These are phyloP conservation scores for Tetramorium alpestre DNA, from an alignment of 1,140 invertebrate species.

Conservation along the genomic window DNA sequence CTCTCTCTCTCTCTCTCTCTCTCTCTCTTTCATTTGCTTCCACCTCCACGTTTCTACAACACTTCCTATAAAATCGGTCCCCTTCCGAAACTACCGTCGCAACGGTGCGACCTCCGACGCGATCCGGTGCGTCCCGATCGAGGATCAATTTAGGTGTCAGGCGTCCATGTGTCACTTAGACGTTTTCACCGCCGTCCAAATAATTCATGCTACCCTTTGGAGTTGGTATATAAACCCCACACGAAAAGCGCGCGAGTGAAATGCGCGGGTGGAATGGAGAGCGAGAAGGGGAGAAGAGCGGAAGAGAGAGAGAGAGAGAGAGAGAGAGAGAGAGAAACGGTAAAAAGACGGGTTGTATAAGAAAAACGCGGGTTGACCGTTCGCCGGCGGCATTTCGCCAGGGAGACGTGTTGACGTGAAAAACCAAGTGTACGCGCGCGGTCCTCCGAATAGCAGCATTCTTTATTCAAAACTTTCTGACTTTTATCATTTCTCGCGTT, in stretches of 20 bases:
- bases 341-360: constrained; percentile 67
- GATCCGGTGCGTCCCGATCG: constrained; percentile 75
- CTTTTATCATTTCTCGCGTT: constrained; percentile 70
- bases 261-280: constrained; percentile 32
- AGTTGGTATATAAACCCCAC: constrained; percentile 66
- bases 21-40: neutral
- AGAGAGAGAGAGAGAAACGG: constrained; percentile 58
- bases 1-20: neutral
- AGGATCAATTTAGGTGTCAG: constrained; percentile 84
- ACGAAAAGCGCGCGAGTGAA: constrained; percentile 53
- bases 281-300: constrained; percentile 44
- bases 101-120: constrained; percentile 13
- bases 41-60: constrained; percentile 23
- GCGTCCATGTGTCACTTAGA: constrained; percentile 83
- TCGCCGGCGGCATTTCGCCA: constrained; percentile 1
- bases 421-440: constrained; percentile 51
- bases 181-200: constrained; percentile 82
- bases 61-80: constrained; percentile 35
- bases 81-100: neutral
- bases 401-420: constrained; percentile 68
- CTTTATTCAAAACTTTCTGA: constrained; percentile 79
- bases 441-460: constrained; percentile 67
- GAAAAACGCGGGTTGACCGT: constrained; percentile 66
- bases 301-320: constrained; percentile 27
- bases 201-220: constrained; percentile 82